These are phyloP conservation scores for Cephus sareptanus DNA, from an alignment of 2,888 invertebrate species.

Conservation along the genomic window DNA sequence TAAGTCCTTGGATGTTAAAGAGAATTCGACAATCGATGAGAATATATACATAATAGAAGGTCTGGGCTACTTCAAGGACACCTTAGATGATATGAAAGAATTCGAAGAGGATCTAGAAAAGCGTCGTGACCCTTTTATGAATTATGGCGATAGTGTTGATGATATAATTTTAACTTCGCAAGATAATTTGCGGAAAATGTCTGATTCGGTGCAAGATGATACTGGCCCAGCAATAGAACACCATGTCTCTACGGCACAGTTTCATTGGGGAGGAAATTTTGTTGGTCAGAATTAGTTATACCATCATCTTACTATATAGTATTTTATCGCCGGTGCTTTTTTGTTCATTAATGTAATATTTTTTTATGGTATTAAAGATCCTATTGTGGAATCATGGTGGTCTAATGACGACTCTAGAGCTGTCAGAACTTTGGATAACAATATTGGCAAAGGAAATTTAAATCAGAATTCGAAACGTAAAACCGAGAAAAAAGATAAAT, in stretches of 20 bases:
- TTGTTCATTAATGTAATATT: neutral
- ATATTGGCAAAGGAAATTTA: neutral
- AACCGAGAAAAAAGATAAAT: neutral
- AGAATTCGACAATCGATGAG: constrained; percentile 14
- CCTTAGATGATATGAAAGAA: constrained; percentile 12
- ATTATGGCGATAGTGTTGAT: constrained; percentile 10
- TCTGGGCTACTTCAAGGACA: constrained; percentile 15
- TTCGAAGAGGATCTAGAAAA: constrained; percentile 13
- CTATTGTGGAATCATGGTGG: constrained; percentile 10
- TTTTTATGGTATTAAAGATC: constrained; percentile 4
- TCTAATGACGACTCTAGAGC: neutral
- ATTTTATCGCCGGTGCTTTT: neutral
- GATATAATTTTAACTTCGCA: neutral
- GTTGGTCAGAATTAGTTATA: constrained; percentile 2
- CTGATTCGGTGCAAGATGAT: neutral
- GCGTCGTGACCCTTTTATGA: neutral
- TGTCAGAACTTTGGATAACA: neutral
- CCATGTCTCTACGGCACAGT: neutral
- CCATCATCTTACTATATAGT: neutral
- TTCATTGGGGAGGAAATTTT: constrained; percentile 9
- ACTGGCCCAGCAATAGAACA: neutral
- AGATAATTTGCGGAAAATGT: constrained; percentile 4
- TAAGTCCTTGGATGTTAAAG: neutral
- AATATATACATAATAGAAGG: constrained; percentile 21
- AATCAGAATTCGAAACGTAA: neutral